Percentiles rank a stretch among this genome's conserved stretches.
These are phyloP conservation scores for Ectemnius cavifrons DNA, from an alignment of 2,888 invertebrate genomes.

Conservation along the genomic window DNA sequence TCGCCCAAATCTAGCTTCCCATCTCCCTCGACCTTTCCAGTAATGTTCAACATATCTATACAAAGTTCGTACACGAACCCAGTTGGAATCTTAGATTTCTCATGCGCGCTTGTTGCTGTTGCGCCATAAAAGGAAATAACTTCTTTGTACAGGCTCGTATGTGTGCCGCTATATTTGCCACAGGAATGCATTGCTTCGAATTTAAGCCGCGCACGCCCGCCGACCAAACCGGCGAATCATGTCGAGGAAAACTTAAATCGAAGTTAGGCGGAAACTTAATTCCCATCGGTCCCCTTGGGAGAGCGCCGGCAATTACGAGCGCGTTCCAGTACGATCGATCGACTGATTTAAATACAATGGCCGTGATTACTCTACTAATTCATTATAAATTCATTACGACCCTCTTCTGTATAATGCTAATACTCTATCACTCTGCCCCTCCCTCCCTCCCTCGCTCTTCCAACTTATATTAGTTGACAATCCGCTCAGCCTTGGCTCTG, in stretches of 20 bases:
- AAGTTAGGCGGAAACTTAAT: conserved; percentile 15
- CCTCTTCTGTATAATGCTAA: conserved; percentile 29
- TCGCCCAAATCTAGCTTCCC: conserved; percentile 17
- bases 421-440: not conserved
- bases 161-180: conserved; percentile 22
- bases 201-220: not conserved
- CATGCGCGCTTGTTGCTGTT: not conserved
- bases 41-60: too few species aligned
- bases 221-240: not conserved
- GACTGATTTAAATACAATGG: conserved; percentile 29
- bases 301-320: conserved; percentile 18
- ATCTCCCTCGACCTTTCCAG: not conserved
- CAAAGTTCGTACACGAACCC: too few species aligned
- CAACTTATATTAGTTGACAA: conserved; percentile 30
- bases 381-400: conserved; percentile 28
- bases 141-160: conserved; percentile 35
- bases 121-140: conserved; percentile 19
- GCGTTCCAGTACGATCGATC: conserved; percentile 19
- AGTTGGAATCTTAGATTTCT: conserved; percentile 6
- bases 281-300: conserved; percentile 7
- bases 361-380: conserved; percentile 16
- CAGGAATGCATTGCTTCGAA: conserved; percentile 17
- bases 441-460: not conserved
- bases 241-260: conserved; percentile 2
- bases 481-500: conserved; percentile 12